Evolutionary conservation across 2,113 vertebrate genomes (phyloP).

Genomic region (Pachyramphus minor): DNA sequence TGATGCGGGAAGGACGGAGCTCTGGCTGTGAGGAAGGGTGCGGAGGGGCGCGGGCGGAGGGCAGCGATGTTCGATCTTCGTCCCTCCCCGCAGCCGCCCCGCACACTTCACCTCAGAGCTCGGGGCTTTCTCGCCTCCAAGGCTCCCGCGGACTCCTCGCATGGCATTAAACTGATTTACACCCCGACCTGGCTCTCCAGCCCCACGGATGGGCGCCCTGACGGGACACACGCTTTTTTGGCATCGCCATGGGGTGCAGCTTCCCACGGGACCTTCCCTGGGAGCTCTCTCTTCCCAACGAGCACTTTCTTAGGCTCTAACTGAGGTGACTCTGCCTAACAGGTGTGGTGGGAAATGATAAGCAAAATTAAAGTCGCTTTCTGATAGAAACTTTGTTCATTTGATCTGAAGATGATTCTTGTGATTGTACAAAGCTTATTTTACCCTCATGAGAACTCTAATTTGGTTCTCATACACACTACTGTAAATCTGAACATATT

Average conservation of each 20-base stretch:
- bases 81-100: neutral
- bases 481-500: neutral
- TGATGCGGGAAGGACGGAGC: neutral
- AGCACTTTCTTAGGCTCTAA: accelerated
- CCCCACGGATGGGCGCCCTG: neutral
- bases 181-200: neutral
- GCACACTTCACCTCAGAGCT: neutral
- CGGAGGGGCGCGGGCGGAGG: neutral
- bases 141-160: neutral
- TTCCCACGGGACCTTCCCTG: accelerated
- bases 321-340: neutral
- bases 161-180: accelerated
- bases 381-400: neutral
- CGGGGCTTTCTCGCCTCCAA: neutral
- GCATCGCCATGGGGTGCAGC: accelerated
- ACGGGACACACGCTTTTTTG: accelerated
- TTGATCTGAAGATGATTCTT: neutral
- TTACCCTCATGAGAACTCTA: neutral
- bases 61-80: neutral
- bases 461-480: neutral
- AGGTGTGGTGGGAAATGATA: neutral
- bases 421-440: neutral
- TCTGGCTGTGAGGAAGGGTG: neutral
- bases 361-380: neutral
- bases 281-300: neutral